Evolutionary conservation across 2,113 vertebrate species (phyloP).

Genomic region (Misgurnus anguillicaudatus): DNA sequence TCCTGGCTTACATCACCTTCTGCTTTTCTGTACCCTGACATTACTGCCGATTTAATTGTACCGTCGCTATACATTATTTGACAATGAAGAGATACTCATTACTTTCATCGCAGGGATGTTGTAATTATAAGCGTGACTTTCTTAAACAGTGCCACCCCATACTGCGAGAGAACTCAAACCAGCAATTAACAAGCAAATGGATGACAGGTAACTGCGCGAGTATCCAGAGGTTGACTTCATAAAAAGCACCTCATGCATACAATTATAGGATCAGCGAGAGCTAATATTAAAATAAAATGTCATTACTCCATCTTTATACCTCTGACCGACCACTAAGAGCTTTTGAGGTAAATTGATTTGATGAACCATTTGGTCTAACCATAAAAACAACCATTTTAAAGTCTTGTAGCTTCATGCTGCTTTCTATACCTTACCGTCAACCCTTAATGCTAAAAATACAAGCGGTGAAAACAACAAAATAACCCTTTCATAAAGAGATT

Average conservation of each 20-base stretch:
- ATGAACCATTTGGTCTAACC: not conserved
- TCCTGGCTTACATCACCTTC: no score
- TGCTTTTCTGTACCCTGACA: no score
- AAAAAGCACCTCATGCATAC: constrained; percentile 42
- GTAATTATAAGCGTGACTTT: constrained; percentile 79
- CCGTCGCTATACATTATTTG: constrained; percentile 66
- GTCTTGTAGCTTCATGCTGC: no score
- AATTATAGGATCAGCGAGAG: constrained; percentile 50
- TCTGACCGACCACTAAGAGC: not conserved
- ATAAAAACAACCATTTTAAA: not conserved
- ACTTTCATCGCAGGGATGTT: constrained; percentile 73
- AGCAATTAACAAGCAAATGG: constrained; percentile 74
- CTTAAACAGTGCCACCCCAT: constrained; percentile 70
- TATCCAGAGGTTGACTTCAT: constrained; percentile 47
- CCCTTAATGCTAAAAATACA: not conserved
- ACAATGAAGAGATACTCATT: constrained; percentile 69
- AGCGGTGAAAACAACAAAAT: not conserved
- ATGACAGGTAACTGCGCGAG: constrained; percentile 61
- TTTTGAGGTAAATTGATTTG: not conserved
- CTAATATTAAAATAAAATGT: not conserved
- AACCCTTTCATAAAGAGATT: not conserved
- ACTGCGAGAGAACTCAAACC: constrained; percentile 68
- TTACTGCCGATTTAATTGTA: constrained; percentile 65
- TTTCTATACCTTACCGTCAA: not conserved
- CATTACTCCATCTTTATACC: not conserved